Conservation (phyloP, 2,888 invertebrate species). For the Ophion slaviceki region DNA sequence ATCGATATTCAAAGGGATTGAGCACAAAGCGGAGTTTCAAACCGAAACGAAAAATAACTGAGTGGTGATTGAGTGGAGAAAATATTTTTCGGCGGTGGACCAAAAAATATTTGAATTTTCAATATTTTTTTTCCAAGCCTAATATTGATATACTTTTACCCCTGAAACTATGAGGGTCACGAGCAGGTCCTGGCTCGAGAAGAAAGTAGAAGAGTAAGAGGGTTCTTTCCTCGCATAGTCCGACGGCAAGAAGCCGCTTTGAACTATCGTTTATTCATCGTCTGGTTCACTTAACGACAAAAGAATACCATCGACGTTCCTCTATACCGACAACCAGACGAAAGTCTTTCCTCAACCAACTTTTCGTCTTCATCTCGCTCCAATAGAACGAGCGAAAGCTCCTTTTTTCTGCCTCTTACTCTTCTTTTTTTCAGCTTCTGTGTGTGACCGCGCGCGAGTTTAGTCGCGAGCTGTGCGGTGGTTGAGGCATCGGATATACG, state of each 20-base stretch:
- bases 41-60: no score
- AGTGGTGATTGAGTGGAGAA: no score
- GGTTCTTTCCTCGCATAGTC: slow-evolving; percentile 13
- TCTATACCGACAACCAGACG: slow-evolving; percentile 2
- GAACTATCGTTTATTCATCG: slow-evolving; percentile 68
- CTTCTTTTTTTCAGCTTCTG: slow-evolving; percentile 18
- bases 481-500: slow-evolving; percentile 41
- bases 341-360: slow-evolving; percentile 22
- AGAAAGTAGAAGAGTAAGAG: slow-evolving; percentile 25
- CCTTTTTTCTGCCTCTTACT: slow-evolving; percentile 1
- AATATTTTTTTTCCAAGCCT: no score
- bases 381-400: slow-evolving; percentile 19
- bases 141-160: no score
- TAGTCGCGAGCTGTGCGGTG: slow-evolving; percentile 33
- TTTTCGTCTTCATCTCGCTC: slow-evolving; percentile 7
- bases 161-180: background rate
- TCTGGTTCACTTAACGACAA: slow-evolving; percentile 64
- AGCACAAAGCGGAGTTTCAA: no score
- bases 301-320: slow-evolving; percentile 60
- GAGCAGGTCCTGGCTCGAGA: background rate
- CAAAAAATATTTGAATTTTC: no score
- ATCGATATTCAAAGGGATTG: no score
- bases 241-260: slow-evolving; percentile 28
- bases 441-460: slow-evolving; percentile 36
- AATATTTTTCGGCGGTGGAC: no score